Base-by-base conservation (phyloP, 2,888 invertebrate genomes). In the Rotaria socialis region DNA sequence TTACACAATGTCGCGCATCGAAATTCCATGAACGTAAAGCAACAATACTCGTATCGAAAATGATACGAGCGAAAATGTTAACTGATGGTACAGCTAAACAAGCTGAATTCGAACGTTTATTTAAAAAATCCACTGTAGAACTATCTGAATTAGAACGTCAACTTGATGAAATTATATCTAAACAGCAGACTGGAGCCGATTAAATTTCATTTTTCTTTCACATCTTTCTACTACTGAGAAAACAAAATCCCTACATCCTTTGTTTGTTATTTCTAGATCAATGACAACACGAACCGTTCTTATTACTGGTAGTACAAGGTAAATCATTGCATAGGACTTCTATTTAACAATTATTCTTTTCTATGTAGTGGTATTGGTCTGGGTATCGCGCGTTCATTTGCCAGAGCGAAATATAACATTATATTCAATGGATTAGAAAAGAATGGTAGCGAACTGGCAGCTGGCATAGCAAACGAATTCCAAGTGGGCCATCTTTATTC, bases 321-420 rank as follows among this genome's bases (percentile, higher is more conserved):
- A 35, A 6, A 8, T 52, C 35, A 35, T 35, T 35, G 35, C 35
- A 35, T 35, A 35, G 35, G 2, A 35, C 35, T 35, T 55, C 19
- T 55, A 22, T 6, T 55, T 55, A 52, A 3, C 14, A 11, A 16
- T 11, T 22, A 5, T 56, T 22, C 56, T 22, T 56, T 56, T 52
- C 52, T 14, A 52, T 52, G 14, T 35, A 67, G 84, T 55, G 84
- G 84, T 22, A 84, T 84, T 10, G 84, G 84, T 47, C 56, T 84
- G 22, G 84, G 84, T 3, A 84, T 84, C 16, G 84, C 84, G 22
- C 50, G 55, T 19, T 55, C n/a, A 52, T 84, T 84, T 56, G 84
- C 84, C 16, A 84, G 55, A 84, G 55, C 41, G 8, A 84, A 84
- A 55, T 84, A 84, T 55, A 84, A 84, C 41, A 35, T 84, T 55